phyloP scores from a whole-genome alignment of 92 coral and sea anemone genomes.

The Zoanthus sansibaricus region DNA sequence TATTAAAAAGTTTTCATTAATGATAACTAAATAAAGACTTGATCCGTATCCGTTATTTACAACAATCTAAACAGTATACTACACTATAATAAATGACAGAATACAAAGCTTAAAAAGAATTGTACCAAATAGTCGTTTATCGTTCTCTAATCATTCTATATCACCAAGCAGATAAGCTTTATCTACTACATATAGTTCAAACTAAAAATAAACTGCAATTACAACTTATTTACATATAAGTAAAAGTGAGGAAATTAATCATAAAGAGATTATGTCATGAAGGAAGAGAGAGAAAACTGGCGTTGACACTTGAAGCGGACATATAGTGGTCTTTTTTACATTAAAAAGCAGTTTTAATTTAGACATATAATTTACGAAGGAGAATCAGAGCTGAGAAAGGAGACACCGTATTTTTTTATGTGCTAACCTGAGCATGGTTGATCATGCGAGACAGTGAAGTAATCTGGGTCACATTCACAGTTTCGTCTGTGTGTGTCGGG shows the following conservation, averaged over 20 bases:
- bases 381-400: neutral
- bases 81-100: too few relatives aligned
- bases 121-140: too few relatives aligned
- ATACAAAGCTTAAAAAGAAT: too few relatives aligned
- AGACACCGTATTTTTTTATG: neutral
- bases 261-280: neutral
- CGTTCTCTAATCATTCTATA: too few relatives aligned
- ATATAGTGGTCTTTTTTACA: neutral
- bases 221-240: neutral
- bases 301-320: neutral
- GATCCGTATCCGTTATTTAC: too few relatives aligned
- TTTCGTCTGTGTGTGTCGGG: conserved; percentile 38
- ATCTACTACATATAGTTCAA: neutral
- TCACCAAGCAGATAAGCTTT: neutral
- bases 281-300: conserved; percentile 30
- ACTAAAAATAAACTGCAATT: neutral
- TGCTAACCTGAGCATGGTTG: conserved; percentile 35
- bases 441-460: conserved; percentile 26
- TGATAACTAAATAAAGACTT: too few relatives aligned
- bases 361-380: neutral
- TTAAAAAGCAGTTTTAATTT: neutral
- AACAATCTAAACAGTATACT: too few relatives aligned
- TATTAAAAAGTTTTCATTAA: too few relatives aligned
- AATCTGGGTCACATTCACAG: conserved; percentile 39
- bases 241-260: neutral